phyloP scores from a whole-genome alignment of 2,797 vertebrate species.

The Thamnophis elegans region DNA sequence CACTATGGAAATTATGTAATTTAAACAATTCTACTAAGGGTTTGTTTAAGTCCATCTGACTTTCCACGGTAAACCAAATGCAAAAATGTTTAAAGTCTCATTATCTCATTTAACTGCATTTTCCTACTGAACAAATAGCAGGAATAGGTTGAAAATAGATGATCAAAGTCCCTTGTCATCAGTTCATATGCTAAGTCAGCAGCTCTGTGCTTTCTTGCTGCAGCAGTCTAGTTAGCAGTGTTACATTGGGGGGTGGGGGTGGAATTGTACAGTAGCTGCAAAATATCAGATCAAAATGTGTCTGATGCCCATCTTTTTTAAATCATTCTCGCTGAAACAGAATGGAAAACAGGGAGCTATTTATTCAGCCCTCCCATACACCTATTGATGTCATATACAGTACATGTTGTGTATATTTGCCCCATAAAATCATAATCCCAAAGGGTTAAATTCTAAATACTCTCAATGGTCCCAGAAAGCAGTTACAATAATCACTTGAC shows the following conservation, averaged over 20 bases:
- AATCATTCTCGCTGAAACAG: neutral
- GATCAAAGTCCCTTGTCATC: neutral
- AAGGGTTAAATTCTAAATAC: neutral
- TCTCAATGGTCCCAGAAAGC: slow-evolving; percentile 5
- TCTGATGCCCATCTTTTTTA: neutral
- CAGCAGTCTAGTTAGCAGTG: neutral
- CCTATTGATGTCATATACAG: neutral
- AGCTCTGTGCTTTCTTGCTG: neutral
- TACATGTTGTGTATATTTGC: neutral
- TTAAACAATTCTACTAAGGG: neutral
- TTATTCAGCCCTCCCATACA: neutral
- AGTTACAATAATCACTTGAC: neutral
- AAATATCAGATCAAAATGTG: neutral
- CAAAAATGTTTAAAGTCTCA: neutral
- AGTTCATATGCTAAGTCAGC: neutral
- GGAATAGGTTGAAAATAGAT: neutral
- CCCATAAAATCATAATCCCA: neutral
- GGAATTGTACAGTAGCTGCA: neutral
- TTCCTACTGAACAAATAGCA: neutral
- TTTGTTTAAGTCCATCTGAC: neutral
- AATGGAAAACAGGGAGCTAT: neutral
- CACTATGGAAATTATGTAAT: neutral
- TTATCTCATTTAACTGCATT: neutral
- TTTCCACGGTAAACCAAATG: neutral
- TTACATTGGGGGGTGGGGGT: neutral